Base-by-base conservation (phyloP, 2,888 invertebrate species). In the Tribolium freemani region DNA sequence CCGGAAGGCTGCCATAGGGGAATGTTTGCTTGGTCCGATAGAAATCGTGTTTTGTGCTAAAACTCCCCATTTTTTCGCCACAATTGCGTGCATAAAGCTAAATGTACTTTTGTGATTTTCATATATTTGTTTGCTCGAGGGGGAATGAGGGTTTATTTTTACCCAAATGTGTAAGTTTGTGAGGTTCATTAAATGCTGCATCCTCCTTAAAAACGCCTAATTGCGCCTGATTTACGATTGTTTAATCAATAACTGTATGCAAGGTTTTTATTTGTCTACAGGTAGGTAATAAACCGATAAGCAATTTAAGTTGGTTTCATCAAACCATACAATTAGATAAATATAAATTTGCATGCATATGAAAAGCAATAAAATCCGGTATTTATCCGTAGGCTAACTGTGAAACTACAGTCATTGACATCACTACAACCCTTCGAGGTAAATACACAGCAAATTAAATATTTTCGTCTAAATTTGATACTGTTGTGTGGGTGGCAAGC, bases 21-120 rank as follows among this genome's bases (percentile, higher is more conserved):
- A 38, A 9, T 48, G 11, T 10, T 61, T 30, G 11, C 11, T 44
- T 77, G 79, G 74, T 11, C 67, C 79, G 71, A 70, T 69, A 74
- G 77, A 70, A 78, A 77, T 75, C 74, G 75, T 79, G 79, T 83
- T 83, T 84, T 82, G 80, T 77, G 77, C 75, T 79, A 79, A 82
- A 81, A 81, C 81, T 80, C 83, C 84, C 84, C 77, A 83, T 82
- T 83, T 84, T 84, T 84, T 81, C 82, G 75, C 83, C 83, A 80
- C 83, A 83, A 83, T 83, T 83, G 83, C 79, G 77, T 80, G 79
- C 78, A 78, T 80, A 78, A 79, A 77, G 78, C 79, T 78, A 81
- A 83, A 83, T 82, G 82, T 77, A 78, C 80, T 81, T 80, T 82
- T 80, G 79, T 81, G 76, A 76, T 76, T 75, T 77, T 74, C 76